Evolutionary conservation across 2,888 invertebrate genomes (phyloP).

Genomic region (Melinaea menophilus): DNA sequence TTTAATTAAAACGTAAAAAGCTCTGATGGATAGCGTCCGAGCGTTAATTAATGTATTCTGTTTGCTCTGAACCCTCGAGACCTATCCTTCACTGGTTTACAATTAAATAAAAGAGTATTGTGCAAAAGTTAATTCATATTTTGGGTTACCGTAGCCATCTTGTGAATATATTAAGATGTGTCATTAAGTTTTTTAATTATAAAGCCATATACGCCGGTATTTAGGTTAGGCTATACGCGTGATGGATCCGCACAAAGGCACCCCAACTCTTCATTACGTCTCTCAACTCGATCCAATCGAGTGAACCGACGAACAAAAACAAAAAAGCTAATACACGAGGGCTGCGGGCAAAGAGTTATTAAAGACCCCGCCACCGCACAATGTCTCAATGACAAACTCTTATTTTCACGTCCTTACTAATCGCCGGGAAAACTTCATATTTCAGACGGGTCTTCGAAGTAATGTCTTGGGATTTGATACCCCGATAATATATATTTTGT

Average conservation of each 20-base stretch:
- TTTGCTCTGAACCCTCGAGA: constrained; percentile 24
- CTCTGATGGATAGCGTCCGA: constrained; percentile 37
- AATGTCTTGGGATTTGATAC: constrained; percentile 35
- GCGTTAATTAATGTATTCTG: constrained; percentile 40
- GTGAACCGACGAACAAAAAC: constrained; percentile 7
- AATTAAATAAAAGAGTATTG: background rate
- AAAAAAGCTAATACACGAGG: constrained; percentile 26
- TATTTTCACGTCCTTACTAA: constrained; percentile 73
- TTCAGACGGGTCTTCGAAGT: constrained; percentile 38
- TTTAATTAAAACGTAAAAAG: constrained; percentile 36
- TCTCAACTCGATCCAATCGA: constrained; percentile 2
- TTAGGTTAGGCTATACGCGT: too few relatives aligned
- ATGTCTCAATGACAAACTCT: constrained; percentile 69
- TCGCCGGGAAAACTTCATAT: constrained; percentile 75
- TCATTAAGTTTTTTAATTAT: too few relatives aligned
- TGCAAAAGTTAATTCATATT: background rate
- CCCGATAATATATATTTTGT: background rate
- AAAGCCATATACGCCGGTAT: too few relatives aligned
- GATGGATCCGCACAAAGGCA: too few relatives aligned
- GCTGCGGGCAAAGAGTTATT: constrained; percentile 15
- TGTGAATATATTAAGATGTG: too few relatives aligned
- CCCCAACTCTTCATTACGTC: too few relatives aligned
- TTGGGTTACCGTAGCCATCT: too few relatives aligned
- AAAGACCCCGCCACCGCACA: constrained; percentile 45
- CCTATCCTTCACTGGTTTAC: constrained; percentile 6